A percentile compares a stretch with the other conserved stretches of the same genome.
phyloP scores from a whole-genome alignment of 2,113 vertebrate species.

The Callaeas wilsoni region DNA sequence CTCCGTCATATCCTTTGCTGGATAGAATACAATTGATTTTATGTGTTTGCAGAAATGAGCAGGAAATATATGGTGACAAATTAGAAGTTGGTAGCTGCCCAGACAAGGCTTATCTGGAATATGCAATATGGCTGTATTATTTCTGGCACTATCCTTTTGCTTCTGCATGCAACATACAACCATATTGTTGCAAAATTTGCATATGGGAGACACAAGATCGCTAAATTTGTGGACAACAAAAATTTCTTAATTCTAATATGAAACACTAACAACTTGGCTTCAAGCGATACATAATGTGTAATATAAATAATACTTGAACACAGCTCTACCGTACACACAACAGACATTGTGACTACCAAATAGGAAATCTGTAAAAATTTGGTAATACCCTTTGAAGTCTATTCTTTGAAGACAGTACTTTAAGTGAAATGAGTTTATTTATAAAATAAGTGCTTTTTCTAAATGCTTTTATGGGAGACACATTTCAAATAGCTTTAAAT shows the following conservation, averaged over 20 bases:
- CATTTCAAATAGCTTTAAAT: conserved; percentile 68
- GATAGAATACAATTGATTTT: background rate
- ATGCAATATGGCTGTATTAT: background rate
- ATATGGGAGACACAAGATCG: conserved; percentile 37
- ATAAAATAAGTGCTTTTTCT: conserved; percentile 45
- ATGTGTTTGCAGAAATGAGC: background rate
- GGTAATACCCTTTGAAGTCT: conserved; percentile 67
- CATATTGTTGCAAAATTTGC: background rate
- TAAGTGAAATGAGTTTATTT: conserved; percentile 64
- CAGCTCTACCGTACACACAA: conserved; percentile 28
- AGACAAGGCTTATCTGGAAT: background rate
- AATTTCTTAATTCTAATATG: background rate
- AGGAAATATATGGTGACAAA: background rate
- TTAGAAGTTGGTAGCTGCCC: background rate
- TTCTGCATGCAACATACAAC: background rate
- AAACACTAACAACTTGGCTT: conserved; percentile 43
- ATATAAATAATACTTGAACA: conserved; percentile 60
- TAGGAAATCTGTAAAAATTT: conserved; percentile 68
- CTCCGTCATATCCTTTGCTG: background rate
- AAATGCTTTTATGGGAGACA: conserved; percentile 51
- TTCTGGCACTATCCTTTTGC: background rate
- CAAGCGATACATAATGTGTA: conserved; percentile 24
- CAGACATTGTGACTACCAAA: conserved; percentile 52
- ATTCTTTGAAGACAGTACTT: conserved; percentile 66
- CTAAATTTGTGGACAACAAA: conserved; percentile 24